These are phyloP conservation scores for Panonychus citri DNA, from an alignment of 1,140 invertebrate species.

Conservation along the genomic window DNA sequence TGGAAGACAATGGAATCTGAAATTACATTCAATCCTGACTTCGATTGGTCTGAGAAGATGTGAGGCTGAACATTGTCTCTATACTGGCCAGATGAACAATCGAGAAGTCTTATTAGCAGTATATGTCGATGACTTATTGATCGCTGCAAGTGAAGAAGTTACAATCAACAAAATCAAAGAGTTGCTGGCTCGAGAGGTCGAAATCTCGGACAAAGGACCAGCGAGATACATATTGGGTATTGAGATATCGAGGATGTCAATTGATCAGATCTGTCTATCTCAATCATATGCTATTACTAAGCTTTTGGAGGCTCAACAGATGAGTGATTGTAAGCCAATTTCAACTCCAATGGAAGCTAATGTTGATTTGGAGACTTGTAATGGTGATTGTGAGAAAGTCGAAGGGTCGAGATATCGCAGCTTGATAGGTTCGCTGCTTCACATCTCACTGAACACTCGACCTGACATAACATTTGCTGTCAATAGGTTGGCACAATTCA, in stretches of 20 bases:
- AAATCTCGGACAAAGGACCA: neutral
- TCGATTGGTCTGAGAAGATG: conserved; percentile 1
- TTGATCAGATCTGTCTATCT: conserved; percentile 2
- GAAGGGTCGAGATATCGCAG: neutral
- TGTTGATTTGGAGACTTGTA: too few relatives aligned
- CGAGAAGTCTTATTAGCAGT: neutral
- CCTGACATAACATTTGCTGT: conserved; percentile 27
- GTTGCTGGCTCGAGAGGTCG: conserved; percentile 3
- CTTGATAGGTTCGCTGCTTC: conserved; percentile 19
- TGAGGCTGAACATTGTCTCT: conserved; percentile 6
- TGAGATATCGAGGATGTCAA: neutral
- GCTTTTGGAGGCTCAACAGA: conserved; percentile 9
- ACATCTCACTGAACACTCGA: conserved; percentile 22
- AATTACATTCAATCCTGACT: neutral
- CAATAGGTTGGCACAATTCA: conserved; percentile 24
- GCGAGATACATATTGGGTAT: conserved; percentile 3
- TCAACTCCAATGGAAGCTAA: conserved; percentile 2
- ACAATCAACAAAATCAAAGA: neutral
- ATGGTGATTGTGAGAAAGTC: too few relatives aligned
- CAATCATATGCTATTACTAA: conserved; percentile 2
- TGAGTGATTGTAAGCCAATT: conserved; percentile 7
- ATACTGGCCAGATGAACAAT: neutral
- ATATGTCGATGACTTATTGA: conserved; percentile 11
- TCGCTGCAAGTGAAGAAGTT: neutral
- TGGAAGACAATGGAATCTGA: conserved; percentile 21